A percentile compares a stretch with the other conserved stretches of the same genome.
Conservation (phyloP, 2,113 vertebrate genomes). For the Lamprologus speciosus region DNA sequence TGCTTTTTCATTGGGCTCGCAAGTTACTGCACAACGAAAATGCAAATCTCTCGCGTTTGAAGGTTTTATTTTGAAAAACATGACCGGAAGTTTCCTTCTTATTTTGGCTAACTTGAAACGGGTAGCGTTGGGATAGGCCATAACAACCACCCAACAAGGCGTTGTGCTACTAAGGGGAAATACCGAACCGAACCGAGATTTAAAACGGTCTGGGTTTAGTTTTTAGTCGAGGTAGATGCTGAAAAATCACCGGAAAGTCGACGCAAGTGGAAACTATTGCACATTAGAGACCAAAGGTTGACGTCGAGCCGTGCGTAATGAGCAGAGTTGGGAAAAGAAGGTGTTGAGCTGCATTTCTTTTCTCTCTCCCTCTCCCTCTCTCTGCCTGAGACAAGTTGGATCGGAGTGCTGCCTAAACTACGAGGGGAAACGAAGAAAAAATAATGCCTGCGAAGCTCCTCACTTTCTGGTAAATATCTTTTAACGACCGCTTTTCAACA, state of each 20-base stretch:
- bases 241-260: slow-evolving; percentile 42
- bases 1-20: neutral
- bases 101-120: neutral
- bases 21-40: neutral
- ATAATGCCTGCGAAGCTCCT: neutral
- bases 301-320: slow-evolving; percentile 66
- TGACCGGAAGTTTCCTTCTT: rapidly evolving
- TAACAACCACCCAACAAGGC: slow-evolving; percentile 64
- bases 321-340: slow-evolving; percentile 69
- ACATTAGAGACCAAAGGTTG: slow-evolving; percentile 8
- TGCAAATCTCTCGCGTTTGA: neutral
- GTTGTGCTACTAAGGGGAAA: slow-evolving; percentile 54
- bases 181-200: slow-evolving; percentile 47
- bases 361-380: slow-evolving; percentile 20
- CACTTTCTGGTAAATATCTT: slow-evolving; percentile 37
- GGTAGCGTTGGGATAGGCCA: slow-evolving; percentile 61
- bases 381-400: slow-evolving; percentile 59
- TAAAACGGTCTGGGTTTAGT: slow-evolving; percentile 35
- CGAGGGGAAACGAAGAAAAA: slow-evolving; percentile 6
- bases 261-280: slow-evolving; percentile 27
- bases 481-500: slow-evolving; percentile 29
- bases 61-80: slow-evolving; percentile 25
- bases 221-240: neutral
- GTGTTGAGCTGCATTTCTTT: slow-evolving; percentile 68
- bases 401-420: slow-evolving; percentile 36